A percentile compares a stretch with the other conserved stretches of the same genome.
Evolutionary conservation across 1,140 invertebrate species (phyloP).

Genomic region (Chrysomallon squamiferum): DNA sequence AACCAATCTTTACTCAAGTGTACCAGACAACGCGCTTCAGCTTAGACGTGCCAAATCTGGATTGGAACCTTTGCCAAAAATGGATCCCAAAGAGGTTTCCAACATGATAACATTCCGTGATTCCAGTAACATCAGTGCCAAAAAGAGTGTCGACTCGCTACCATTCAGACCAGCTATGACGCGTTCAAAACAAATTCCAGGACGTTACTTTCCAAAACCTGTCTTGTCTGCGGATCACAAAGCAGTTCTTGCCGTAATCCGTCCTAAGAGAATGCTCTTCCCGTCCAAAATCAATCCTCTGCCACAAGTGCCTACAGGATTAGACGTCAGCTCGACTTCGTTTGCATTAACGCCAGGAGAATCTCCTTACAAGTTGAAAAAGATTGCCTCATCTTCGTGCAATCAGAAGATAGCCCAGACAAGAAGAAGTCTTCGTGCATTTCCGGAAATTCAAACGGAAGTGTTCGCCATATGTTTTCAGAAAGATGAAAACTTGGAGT

Average conservation of each 20-base stretch:
- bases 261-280: neutral
- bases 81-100: too few relatives aligned
- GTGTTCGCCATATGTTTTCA: conserved; percentile 2
- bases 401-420: conserved; percentile 2
- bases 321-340: neutral
- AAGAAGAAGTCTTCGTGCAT: neutral
- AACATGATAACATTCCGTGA: too few relatives aligned
- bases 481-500: neutral
- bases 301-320: neutral
- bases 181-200: neutral
- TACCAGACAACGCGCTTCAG: too few relatives aligned
- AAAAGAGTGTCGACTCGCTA: neutral
- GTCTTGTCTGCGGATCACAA: neutral
- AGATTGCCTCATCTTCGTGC: neutral
- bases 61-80: too few relatives aligned
- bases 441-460: neutral
- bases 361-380: neutral
- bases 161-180: neutral
- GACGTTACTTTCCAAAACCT: neutral
- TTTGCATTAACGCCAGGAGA: neutral
- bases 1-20: too few relatives aligned
- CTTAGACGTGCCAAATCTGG: too few relatives aligned
- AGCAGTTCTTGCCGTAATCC: neutral
- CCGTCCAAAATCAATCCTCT: neutral
- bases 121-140: neutral